Evolutionary conservation across 2,797 vertebrate genomes (phyloP).

Genomic region (Bufotes viridis): DNA sequence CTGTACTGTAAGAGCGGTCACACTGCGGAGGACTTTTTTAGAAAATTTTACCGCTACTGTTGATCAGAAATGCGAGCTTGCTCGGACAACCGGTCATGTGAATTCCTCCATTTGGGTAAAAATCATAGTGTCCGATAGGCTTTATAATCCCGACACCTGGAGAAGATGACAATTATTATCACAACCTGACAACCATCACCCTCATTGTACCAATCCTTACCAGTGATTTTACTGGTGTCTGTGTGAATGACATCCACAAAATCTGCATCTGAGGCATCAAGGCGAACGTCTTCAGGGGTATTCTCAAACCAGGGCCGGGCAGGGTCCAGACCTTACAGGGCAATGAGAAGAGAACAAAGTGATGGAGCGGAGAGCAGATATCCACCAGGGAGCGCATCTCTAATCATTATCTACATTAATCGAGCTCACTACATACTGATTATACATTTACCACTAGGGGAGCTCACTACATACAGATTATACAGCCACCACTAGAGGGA

Average conservation of each 20-base stretch:
- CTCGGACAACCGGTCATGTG: slow-evolving; percentile 22
- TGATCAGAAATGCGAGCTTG: neutral
- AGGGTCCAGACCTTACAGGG: slow-evolving; percentile 82
- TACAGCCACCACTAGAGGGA: too few species aligned
- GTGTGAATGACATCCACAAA: slow-evolving; percentile 91
- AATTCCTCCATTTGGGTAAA: slow-evolving; percentile 35
- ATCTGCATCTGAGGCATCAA: slow-evolving; percentile 82
- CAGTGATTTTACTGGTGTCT: slow-evolving; percentile 64
- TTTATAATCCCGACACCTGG: slow-evolving; percentile 24
- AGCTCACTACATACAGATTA: too few species aligned
- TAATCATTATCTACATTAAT: too few species aligned
- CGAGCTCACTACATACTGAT: too few species aligned
- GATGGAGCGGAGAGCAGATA: neutral
- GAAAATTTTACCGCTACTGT: neutral
- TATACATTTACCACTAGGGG: too few species aligned
- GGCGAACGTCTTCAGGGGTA: slow-evolving; percentile 72
- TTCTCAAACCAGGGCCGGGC: slow-evolving; percentile 82
- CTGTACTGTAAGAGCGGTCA: neutral
- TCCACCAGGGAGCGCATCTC: too few species aligned
- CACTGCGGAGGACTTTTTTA: neutral
- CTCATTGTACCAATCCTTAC: neutral
- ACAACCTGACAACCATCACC: neutral
- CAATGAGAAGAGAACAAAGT: neutral
- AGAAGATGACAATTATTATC: neutral
- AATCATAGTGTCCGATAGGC: slow-evolving; percentile 25